Base-by-base conservation (phyloP, 2,888 invertebrate genomes). In the Rotaria sp. region DNA sequence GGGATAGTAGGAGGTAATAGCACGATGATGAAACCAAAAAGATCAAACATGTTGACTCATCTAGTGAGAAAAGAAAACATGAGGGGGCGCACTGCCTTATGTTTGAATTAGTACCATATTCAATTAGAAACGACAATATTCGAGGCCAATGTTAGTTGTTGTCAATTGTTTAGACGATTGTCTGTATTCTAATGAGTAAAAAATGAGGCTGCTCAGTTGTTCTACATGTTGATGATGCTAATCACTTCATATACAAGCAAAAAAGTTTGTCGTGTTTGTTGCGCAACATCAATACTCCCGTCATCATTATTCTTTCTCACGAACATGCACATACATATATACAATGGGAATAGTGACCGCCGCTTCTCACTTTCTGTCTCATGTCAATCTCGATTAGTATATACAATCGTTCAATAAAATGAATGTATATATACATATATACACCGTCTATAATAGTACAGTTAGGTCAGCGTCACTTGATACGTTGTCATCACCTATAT, bases 261-360 rank as follows among this genome's bases (percentile, higher is more conserved):
- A 13, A 59, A 59, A 21, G 30, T 26, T 55, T 55, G n/a, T n/a
- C 57, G 30, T n/a, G 30, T 30, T 59, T 11, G 5, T 59, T 59
- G 57, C 57, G n/a, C 57, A 30, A n/a, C 30, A 55, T 10, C 26
- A 55, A 55, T 55, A 26, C 30, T 59, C n/a, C 5, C 57, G 30
- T 59, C 57, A 59, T 59, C 57, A 59, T 59, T 59, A 59, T 59
- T 59, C 57, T 59, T 59, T 59, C 57, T 59, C 57, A 59, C 57
- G 57, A 59, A 59, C 57, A 59, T 59, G 57, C 13, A 26, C 57
- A 13, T n/a, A 52, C 52, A 24, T 59, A 13, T 55, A 26, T 26
- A 59, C 57, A 59, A 59, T 59, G 15, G 15, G 57, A 59, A 59
- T 30, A 59, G 57, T 59, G 30, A 30, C 57, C 57, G 30, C 26